Evolutionary conservation across 2,888 invertebrate genomes (phyloP).

Genomic region (Esperia sulphurella): DNA sequence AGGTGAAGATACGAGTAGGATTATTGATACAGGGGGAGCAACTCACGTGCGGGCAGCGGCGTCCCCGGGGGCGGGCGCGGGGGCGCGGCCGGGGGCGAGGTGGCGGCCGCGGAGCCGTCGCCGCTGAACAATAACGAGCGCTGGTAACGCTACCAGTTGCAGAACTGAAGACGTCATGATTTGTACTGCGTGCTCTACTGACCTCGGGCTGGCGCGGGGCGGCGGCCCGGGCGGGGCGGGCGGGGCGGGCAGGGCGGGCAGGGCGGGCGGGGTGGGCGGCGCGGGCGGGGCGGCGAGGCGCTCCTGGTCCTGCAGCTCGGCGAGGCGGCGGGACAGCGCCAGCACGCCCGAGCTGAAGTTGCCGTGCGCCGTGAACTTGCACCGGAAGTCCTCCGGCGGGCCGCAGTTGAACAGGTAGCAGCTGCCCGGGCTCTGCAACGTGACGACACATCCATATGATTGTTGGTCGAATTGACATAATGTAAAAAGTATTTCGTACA

Average conservation of each 20-base stretch:
- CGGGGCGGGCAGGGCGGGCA: conserved; percentile 13
- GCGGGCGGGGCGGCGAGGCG: conserved; percentile 84
- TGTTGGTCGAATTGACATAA: too few species aligned
- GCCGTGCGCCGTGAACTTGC: conserved; percentile 93
- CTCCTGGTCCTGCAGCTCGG: conserved; percentile 85
- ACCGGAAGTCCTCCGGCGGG: conserved; percentile 92
- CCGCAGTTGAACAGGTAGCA: conserved; percentile 96
- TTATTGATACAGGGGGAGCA: too few species aligned
- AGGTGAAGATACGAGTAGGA: too few species aligned
- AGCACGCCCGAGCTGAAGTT: conserved; percentile 94
- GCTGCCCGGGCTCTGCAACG: conserved; percentile 87
- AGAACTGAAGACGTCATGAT: too few species aligned
- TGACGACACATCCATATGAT: too few species aligned
- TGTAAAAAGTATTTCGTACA: too few species aligned
- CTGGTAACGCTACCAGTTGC: too few species aligned
- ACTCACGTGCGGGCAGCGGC: not conserved
- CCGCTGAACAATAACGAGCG: too few species aligned
- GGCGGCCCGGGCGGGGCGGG: not conserved
- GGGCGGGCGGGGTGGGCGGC: conserved; percentile 49
- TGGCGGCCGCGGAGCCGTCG: conserved; percentile 81
- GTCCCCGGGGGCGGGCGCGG: not conserved
- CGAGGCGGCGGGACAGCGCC: conserved; percentile 81
- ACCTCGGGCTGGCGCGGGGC: too few species aligned
- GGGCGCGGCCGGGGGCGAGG: not conserved
- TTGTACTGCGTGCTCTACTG: too few species aligned